Percentiles rank a stretch among this genome's conserved stretches.
phyloP scores from a whole-genome alignment of 2,888 invertebrate species.

The Hypselothyrea guttata region DNA sequence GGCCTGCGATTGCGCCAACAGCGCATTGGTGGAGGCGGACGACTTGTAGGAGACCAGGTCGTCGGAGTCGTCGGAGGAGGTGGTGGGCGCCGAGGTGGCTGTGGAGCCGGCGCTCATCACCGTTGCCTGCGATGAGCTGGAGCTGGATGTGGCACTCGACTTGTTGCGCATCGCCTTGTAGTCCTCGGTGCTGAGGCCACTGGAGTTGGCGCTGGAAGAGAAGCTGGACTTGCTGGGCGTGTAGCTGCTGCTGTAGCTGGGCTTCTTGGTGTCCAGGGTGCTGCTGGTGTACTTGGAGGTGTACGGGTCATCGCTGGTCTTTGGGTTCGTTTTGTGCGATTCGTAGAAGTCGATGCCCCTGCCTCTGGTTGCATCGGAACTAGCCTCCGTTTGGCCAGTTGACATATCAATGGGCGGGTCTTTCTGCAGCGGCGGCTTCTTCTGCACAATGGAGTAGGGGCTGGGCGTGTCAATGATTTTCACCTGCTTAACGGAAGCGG shows the following conservation, averaged over 20 bases:
- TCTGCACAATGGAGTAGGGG: conserved; percentile 79
- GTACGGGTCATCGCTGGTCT: conserved; percentile 60
- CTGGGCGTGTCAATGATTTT: conserved; percentile 81
- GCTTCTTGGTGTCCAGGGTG: conserved; percentile 65
- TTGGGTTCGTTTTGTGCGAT: conserved; percentile 77
- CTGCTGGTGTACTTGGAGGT: conserved; percentile 62
- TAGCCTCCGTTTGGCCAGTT: conserved; percentile 47
- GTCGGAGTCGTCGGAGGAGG: conserved; percentile 80
- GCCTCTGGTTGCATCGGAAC: conserved; percentile 42
- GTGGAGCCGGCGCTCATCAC: conserved; percentile 80
- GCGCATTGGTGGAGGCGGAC: conserved; percentile 80
- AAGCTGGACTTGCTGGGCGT: conserved; percentile 58
- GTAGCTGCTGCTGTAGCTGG: conserved; percentile 46
- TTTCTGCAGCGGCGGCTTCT: conserved; percentile 72
- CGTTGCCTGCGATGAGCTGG: conserved; percentile 80
- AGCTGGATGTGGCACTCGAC: conserved; percentile 80
- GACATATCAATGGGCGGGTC: conserved; percentile 67
- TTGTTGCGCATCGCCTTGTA: conserved; percentile 79
- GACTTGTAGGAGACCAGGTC: conserved; percentile 81
- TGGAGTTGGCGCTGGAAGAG: conserved; percentile 63
- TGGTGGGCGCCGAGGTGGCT: conserved; percentile 80
- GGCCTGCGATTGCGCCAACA: conserved; percentile 81
- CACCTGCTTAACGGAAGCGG: conserved; percentile 80
- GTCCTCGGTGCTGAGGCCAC: conserved; percentile 71
- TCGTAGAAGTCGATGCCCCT: conserved; percentile 79